Base-by-base conservation (phyloP, 2,888 invertebrate species). In the Apeira syringaria region DNA sequence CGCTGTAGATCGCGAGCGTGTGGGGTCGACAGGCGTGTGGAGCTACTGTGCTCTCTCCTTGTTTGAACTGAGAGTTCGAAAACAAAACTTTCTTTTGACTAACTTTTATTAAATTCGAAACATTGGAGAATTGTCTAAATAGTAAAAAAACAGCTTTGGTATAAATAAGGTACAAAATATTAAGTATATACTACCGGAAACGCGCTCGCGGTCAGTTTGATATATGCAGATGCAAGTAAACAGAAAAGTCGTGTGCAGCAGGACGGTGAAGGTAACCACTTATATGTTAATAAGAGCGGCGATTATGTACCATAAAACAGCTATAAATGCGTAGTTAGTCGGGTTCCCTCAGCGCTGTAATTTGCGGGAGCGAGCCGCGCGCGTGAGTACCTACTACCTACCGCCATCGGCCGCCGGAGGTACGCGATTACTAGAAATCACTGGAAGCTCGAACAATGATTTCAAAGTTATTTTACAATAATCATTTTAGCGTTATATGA, bases 241-340 rank as follows among this genome's bases (percentile, higher is more conserved):
- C 39, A 42, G 31, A 39, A 17, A 22, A 29, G 11, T 32, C 29
- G 36, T 32, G 26, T 42, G 69, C 59, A 61, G 75, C 69, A 67
- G 68, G 64, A 68, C 58, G 74, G 79, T 74, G 77, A 84, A 80
- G 79, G 80, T 72, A 79, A 76, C 79, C 78, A 85, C 78, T 87
- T 84, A 83, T 76, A 81, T 75, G 87, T 84, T 89, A 88, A 86
- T 88, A 87, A 83, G 86, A 82, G 73, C 79, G 68, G 79, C 84
- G 79, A 89, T 89, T 89, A 88, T 80, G 79, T 49, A 61, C 68
- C 75, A 79, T 89, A 89, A 87, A 88, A 73, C n/a, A 51, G 83
- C 72, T 59, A 76, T 89, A 89, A 89, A 89, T 74, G 64, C 78
- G 83, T 87, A 78, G 87, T 86, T 86, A 84, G 78, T 56, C 54